These are phyloP conservation scores for Etia nguti DNA, from an alignment of 2,113 vertebrate genomes.

Conservation along the genomic window DNA sequence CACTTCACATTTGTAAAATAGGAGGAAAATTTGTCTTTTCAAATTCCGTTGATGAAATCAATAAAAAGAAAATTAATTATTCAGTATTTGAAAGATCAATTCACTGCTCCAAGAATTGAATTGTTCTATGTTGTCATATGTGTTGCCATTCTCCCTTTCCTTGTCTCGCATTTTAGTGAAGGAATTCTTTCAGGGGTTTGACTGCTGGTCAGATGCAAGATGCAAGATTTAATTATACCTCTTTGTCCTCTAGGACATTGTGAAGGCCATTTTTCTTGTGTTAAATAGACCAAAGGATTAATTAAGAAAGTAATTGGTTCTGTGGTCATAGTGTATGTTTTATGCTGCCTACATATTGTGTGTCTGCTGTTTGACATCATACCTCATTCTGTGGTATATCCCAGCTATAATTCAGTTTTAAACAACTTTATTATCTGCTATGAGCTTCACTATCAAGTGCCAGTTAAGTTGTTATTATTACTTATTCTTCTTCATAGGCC, in stretches of 20 bases:
- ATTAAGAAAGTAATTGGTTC: background rate
- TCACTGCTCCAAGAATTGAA: background rate
- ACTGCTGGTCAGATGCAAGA: background rate
- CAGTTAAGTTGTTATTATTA: slow-evolving; percentile 25
- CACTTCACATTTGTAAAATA: background rate
- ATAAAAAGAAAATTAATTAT: background rate
- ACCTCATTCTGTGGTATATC: background rate
- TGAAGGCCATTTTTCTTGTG: background rate
- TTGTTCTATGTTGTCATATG: background rate
- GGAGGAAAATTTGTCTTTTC: background rate
- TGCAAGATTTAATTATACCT: background rate
- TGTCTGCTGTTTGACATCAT: background rate
- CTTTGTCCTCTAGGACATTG: background rate
- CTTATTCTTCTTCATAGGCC: slow-evolving; percentile 9
- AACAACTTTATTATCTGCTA: background rate
- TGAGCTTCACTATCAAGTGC: background rate
- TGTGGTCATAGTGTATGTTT: background rate
- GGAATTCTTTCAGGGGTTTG: background rate
- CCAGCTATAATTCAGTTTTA: background rate
- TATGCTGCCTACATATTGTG: background rate
- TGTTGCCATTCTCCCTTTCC: background rate
- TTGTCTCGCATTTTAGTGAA: background rate
- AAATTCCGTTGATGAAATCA: background rate
- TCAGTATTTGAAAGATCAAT: background rate
- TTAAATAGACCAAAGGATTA: background rate